Evolutionary conservation across 2,888 invertebrate genomes (phyloP), one percentile per base, ranked within the genome.

Genomic region (Drosophila quinaria): DNA sequence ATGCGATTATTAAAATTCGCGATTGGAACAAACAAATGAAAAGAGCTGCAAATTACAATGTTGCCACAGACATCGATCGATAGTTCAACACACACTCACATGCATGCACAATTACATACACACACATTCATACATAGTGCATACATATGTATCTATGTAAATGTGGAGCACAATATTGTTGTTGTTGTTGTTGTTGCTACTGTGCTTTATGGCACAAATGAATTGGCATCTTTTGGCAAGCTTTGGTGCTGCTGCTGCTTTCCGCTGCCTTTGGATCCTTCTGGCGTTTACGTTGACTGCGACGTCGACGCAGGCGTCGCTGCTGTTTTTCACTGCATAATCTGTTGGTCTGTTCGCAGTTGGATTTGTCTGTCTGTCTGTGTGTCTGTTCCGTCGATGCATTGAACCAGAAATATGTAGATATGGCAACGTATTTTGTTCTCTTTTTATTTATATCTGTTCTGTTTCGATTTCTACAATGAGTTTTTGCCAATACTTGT

Each of bases 331-430:
- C 58, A 49, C 25, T 29, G 54, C 61, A 66, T 69, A 78, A 67
- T 70, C 61, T 74, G 52, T 41, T 67, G 54, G 69, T 49, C 59
- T 47, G 41, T 55, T 50, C 51, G 51, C 42, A 29, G 29, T 59
- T 63, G 41, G 56, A 50, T 73, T 60, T 66, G 25, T 39, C 22
- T 56, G 22, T 17, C 15, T 37, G 17, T 55, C 61, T 44, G 11
- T 54, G 33, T 62, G 63, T 62, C 59, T 52, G 59, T 66, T 58
- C 58, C 70, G 62, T 52, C 52, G 51, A 86, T 86, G 89, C 84
- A 84, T 89, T 84, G 84, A 87, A 80, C 89, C 87, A 89, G 78
- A 84, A 89, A 87, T 86, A 78, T 83, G 89, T 72, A 83, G 89
- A 84, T 84, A 84, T 83, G 74, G 68, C 82, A 78, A 80, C 69